Evolutionary conservation across 2,888 invertebrate species (phyloP), one percentile per base, ranked within the genome.

Genomic region (Macrophya annulata): DNA sequence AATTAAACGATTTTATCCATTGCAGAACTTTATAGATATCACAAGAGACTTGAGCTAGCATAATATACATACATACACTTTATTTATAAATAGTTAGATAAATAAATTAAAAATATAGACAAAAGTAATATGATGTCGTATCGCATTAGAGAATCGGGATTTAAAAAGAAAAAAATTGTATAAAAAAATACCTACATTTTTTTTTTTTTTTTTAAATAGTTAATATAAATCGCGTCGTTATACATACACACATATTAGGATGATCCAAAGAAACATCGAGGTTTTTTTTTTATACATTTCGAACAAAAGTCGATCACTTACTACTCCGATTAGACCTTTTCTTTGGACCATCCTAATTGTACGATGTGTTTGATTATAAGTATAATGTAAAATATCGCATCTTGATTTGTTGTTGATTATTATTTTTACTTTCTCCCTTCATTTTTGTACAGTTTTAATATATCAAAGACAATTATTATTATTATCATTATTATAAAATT

Each of bases 1-100:
- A 17, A 37, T 37, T 40, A 5, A 8, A n/a, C 15, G 15, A 9
- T 71, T 12, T 59, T 6, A 37, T 25, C 40, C n/a, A n/a, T 31
- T 45, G 17, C n/a, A 40, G 17, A n/a, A 79, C 31, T 55, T 1
- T 79, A 79, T 21, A 48, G 21, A 76, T 72, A 72, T 55, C 55
- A 6, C 55, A 43, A 72, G 43, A n/a, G 43, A 72, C 31, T 40
- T 40, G 40, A 72, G 71, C 43, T 55, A 55, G 62, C 62, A 62
- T 62, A 25, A 62, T 62, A 71, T 15, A 71, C 9, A 71, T 43
- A 40, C 37, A 40, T 71, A 71, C 9, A 71, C 3, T 17, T 5
- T 72, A 72, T 72, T 72, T 72, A 72, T 72, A 72, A 72, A 43
- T 72, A 72, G 71, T 72, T 40, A 72, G 31, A 72, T 8, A 72